Evolutionary conservation across 2,797 vertebrate genomes (phyloP).

Genomic region (Hephaestus fuliginosus): DNA sequence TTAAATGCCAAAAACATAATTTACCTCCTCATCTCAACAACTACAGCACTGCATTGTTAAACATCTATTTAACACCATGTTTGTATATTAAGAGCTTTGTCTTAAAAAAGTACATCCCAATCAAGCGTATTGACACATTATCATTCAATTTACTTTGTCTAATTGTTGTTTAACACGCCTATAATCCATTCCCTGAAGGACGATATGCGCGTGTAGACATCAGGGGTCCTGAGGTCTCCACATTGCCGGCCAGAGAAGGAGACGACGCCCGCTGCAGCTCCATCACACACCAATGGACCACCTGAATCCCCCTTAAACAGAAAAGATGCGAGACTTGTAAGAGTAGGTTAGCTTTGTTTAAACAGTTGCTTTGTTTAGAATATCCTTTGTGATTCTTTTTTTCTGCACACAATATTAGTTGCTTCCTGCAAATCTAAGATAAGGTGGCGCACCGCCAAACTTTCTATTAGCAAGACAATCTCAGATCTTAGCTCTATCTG

Average conservation of each 20-base stretch:
- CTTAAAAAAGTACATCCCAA: neutral
- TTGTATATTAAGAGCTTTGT: neutral
- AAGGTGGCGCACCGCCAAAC: neutral
- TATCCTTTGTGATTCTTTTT: neutral
- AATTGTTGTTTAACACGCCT: slow-evolving; percentile 54
- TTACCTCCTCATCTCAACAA: neutral
- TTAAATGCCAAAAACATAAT: neutral
- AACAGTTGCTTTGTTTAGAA: neutral
- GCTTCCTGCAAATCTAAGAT: neutral
- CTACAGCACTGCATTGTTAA: neutral
- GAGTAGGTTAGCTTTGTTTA: neutral
- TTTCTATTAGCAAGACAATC: neutral
- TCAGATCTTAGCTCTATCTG: neutral
- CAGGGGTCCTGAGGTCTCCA: slow-evolving; percentile 79
- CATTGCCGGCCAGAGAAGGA: slow-evolving; percentile 85
- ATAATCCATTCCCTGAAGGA: slow-evolving; percentile 82
- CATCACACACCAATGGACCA: slow-evolving; percentile 84
- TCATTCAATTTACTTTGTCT: neutral
- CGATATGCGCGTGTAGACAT: slow-evolving; percentile 85
- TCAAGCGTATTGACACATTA: neutral
- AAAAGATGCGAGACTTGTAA: neutral
- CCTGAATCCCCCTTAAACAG: slow-evolving; percentile 85
- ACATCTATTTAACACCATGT: neutral
- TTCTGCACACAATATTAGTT: neutral
- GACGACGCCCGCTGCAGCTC: slow-evolving; percentile 75